Percentiles rank a stretch among this genome's conserved stretches.
phyloP scores from a whole-genome alignment of 2,888 invertebrate species.

The Drosophila monieri region DNA sequence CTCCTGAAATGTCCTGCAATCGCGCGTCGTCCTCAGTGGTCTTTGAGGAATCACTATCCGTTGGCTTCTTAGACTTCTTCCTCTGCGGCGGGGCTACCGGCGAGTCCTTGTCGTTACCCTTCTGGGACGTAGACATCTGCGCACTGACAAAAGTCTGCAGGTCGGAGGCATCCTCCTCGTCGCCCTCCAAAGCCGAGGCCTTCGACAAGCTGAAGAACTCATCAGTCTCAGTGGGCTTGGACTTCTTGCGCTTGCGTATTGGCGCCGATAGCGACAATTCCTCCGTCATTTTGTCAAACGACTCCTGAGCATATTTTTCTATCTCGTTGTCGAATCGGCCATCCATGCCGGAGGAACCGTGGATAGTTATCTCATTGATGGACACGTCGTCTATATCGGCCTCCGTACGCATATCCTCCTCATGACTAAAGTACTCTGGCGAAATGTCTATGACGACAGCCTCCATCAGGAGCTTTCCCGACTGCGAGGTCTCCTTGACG shows the following conservation, averaged over 20 bases:
- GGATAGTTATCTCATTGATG: slow-evolving; percentile 89
- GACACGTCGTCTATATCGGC: slow-evolving; percentile 94
- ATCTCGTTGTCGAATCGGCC: slow-evolving; percentile 84
- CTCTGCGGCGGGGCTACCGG: slow-evolving; percentile 76
- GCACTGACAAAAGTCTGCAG: slow-evolving; percentile 89
- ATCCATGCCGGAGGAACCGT: slow-evolving; percentile 85
- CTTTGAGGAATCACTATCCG: slow-evolving; percentile 84
- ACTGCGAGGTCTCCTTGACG: slow-evolving; percentile 94
- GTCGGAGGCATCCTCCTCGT: slow-evolving; percentile 87
- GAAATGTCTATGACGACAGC: slow-evolving; percentile 95
- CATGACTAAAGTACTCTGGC: slow-evolving; percentile 91
- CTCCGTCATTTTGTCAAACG: slow-evolving; percentile 85
- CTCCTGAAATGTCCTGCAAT: slow-evolving; percentile 85
- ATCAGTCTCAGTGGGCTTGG: slow-evolving; percentile 87
- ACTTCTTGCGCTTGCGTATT: slow-evolving; percentile 86
- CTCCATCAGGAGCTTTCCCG: slow-evolving; percentile 94
- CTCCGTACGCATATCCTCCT: slow-evolving; percentile 93
- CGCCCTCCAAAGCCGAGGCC: slow-evolving; percentile 83
- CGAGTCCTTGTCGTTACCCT: slow-evolving; percentile 70
- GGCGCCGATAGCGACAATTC: slow-evolving; percentile 86
- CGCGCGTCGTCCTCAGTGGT: slow-evolving; percentile 83
- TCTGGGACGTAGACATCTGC: slow-evolving; percentile 84
- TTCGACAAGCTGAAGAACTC: slow-evolving; percentile 88
- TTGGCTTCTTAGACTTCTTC: slow-evolving; percentile 79
- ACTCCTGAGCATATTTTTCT: slow-evolving; percentile 84